These are phyloP conservation scores for Zaprionus bogoriensis DNA, from an alignment of 2,888 invertebrate species.

Conservation along the genomic window DNA sequence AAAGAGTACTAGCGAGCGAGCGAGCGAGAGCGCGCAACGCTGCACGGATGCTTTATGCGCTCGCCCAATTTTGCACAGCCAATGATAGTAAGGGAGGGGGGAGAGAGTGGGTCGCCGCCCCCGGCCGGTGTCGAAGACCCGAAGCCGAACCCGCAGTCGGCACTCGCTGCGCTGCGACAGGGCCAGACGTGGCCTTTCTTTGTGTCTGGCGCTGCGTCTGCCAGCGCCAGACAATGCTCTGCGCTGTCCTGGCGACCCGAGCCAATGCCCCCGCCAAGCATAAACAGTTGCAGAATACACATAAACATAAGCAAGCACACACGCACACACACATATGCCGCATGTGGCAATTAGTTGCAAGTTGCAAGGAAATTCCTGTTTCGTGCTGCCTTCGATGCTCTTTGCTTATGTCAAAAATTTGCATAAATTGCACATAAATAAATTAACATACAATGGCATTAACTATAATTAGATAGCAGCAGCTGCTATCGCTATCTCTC, in stretches of 20 bases:
- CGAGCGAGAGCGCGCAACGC: slow-evolving; percentile 35
- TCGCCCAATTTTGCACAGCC: slow-evolving; percentile 63
- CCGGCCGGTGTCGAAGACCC: slow-evolving; percentile 6
- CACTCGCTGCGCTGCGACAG: too few species aligned
- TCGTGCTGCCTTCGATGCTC: neutral
- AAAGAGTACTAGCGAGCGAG: too few species aligned
- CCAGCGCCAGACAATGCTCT: slow-evolving; percentile 18
- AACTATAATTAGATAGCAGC: slow-evolving; percentile 56
- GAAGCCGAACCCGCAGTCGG: neutral
- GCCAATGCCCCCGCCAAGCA: neutral
- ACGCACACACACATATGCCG: neutral
- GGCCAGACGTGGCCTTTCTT: slow-evolving; percentile 26
- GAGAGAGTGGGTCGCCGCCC: slow-evolving; percentile 38
- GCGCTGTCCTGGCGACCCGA: neutral
- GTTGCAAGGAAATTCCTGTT: neutral
- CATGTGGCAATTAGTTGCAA: neutral
- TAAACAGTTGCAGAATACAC: neutral
- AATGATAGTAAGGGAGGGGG: neutral
- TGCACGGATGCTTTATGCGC: slow-evolving; percentile 35
- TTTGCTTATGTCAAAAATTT: slow-evolving; percentile 40
- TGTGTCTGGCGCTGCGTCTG: slow-evolving; percentile 39
- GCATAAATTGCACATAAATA: slow-evolving; percentile 59
- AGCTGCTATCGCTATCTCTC: neutral
- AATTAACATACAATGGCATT: slow-evolving; percentile 69
- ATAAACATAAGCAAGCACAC: neutral